Evolutionary conservation across 2,888 invertebrate genomes (phyloP).

Genomic region (Yponomeuta sedellus): DNA sequence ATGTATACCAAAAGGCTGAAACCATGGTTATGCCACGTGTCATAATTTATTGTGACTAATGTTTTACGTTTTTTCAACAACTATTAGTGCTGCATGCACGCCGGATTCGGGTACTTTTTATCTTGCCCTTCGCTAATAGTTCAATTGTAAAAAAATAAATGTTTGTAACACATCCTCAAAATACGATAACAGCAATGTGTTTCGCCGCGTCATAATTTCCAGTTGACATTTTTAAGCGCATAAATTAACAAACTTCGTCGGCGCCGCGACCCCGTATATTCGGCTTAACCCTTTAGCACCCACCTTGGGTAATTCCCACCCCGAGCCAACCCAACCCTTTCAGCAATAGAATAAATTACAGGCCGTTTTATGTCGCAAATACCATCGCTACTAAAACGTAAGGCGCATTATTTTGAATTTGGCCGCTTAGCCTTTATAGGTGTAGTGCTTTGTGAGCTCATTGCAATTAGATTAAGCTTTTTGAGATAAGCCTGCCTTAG

Average conservation of each 20-base stretch:
- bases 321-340: constrained; percentile 70
- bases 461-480: constrained; percentile 69
- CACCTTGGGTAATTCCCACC: constrained; percentile 77
- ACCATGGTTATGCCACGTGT: no score
- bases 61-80: no score
- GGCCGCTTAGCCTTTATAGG: constrained; percentile 73
- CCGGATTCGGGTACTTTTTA: no score
- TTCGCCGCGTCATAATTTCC: constrained; percentile 72
- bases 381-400: constrained; percentile 71
- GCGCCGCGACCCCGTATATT: constrained; percentile 70
- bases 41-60: no score
- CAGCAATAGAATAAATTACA: constrained; percentile 77
- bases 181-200: constrained; percentile 50
- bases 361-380: constrained; percentile 75
- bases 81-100: no score
- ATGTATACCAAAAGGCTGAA: no score
- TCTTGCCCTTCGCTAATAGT: no score
- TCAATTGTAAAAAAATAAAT: no score
- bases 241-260: constrained; percentile 76
- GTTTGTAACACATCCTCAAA: not conserved
- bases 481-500: constrained; percentile 56
- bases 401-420: constrained; percentile 75
- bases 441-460: constrained; percentile 62
- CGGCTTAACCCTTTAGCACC: constrained; percentile 77
- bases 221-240: constrained; percentile 77